phyloP scores from a whole-genome alignment of 2,113 vertebrate genomes.

The Pteropus alecto region DNA sequence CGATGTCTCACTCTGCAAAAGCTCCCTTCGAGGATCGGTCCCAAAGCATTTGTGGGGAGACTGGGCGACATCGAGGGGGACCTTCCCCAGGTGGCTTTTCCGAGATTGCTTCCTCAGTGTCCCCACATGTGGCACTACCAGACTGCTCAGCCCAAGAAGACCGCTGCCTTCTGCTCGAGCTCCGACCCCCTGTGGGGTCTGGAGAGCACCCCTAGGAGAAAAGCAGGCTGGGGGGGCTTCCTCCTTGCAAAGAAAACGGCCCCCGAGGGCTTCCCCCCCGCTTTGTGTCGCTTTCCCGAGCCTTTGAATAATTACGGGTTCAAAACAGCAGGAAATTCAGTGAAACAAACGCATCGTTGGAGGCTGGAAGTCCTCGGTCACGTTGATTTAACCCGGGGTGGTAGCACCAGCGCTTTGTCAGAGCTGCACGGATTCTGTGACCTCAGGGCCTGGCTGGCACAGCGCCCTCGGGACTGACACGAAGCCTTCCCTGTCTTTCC shows the following conservation, averaged over 20 bases:
- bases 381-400: not conserved
- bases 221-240: too few relatives aligned
- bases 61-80: not conserved
- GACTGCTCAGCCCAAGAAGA: not conserved
- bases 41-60: not conserved
- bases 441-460: fast-evolving
- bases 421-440: not conserved
- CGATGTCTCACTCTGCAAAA: too few relatives aligned
- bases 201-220: not conserved
- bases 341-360: not conserved
- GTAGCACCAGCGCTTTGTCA: fast-evolving
- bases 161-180: not conserved
- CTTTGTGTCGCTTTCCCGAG: not conserved
- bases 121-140: not conserved
- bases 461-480: fast-evolving
- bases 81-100: not conserved
- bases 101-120: not conserved
- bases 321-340: not conserved
- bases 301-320: not conserved
- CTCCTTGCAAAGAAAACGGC: too few relatives aligned
- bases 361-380: not conserved
- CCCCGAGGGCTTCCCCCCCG: not conserved
- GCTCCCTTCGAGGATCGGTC: not conserved
- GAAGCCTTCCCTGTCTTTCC: not conserved
- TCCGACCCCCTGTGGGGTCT: fast-evolving